These are phyloP conservation scores for Trissolcus japonicus DNA, from an alignment of 2,888 invertebrate species.

Conservation along the genomic window DNA sequence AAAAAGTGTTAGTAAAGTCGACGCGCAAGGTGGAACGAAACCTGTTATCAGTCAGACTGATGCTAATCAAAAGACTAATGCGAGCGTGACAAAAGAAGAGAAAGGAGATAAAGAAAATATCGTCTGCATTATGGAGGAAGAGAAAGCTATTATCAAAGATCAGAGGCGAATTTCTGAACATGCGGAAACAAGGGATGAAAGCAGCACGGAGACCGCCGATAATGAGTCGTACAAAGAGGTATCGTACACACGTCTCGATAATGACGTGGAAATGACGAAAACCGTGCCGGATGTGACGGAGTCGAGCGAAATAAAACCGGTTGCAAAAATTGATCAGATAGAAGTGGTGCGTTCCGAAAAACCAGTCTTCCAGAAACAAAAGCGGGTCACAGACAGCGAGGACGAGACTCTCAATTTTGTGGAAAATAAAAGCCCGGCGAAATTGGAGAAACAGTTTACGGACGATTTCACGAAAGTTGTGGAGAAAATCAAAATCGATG, in stretches of 20 bases:
- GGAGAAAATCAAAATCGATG: constrained; percentile 1
- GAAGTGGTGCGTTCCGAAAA: constrained; percentile 21
- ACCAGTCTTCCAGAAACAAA: constrained; percentile 48
- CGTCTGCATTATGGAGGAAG: constrained; percentile 16
- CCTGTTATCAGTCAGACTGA: constrained; percentile 10
- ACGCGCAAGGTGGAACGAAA: constrained; percentile 11
- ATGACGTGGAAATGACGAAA: constrained; percentile 4
- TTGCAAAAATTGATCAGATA: constrained; percentile 14
- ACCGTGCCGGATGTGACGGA: not conserved
- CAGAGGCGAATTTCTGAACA: not conserved
- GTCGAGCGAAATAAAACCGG: constrained; percentile 4
- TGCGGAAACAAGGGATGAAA: constrained; percentile 12
- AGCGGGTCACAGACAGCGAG: constrained; percentile 35
- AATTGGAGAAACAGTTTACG: constrained; percentile 35
- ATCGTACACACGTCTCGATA: constrained; percentile 31
- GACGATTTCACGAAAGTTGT: constrained; percentile 46
- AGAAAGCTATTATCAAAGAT: constrained; percentile 27
- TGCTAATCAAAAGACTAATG: constrained; percentile 9
- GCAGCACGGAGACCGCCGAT: constrained; percentile 23
- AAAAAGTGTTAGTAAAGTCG: constrained; percentile 2
- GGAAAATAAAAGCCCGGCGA: not conserved
- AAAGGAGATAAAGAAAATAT: constrained; percentile 9
- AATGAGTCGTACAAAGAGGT: constrained; percentile 34
- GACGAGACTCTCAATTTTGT: constrained; percentile 12
- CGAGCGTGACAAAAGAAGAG: constrained; percentile 11